Base-by-base conservation (phyloP, 2,888 invertebrate genomes). In the Rhimphoctona megacephalus region DNA sequence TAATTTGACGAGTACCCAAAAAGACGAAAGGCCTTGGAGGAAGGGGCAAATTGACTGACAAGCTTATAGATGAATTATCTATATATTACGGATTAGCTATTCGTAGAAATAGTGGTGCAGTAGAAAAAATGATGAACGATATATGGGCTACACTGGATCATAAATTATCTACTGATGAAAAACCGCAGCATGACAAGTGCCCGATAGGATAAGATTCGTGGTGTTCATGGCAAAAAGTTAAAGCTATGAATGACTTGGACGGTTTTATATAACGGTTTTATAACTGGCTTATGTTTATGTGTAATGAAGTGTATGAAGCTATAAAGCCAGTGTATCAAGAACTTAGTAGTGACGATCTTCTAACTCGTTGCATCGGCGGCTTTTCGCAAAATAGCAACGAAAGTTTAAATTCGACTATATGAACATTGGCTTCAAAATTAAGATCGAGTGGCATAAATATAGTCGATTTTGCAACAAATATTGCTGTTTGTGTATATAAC, bases 261-360 rank as follows among this genome's bases (percentile, higher is more conserved):
- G 30, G 46, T 6, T 87, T 76, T 49, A 46, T 54, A 79, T 73
- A 33, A 57, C 82, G 49, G 54, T 80, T 25, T 85, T 69, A 22
- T 72, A n/a, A 36, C 52, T 52, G 72, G n/a, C n/a, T n/a, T n/a
- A 88, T 57, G 88, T 90, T 73, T 86, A 72, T 57, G 52, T 89
- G 73, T 86, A n/a, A n/a, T n/a, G n/a, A n/a, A n/a, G n/a, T n/a
- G n/a, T n/a, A n/a, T n/a, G n/a, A n/a, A n/a, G n/a, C 88, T 67
- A 89, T 90, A 36, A 80, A 73, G 70, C 88, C 88, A 14, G 84
- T 90, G 39, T 90, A 86, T 78, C 83, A 80, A 73, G 85, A 89
- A 30, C 81, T 89, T 61, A 85, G 49, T 66, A 73, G 43, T 30
- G 81, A 89, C 39, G 86, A 88, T 78, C 84, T 88, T 74, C 69